Conservation (phyloP, 2,888 invertebrate species). For the Dermolepida albohirtum region DNA sequence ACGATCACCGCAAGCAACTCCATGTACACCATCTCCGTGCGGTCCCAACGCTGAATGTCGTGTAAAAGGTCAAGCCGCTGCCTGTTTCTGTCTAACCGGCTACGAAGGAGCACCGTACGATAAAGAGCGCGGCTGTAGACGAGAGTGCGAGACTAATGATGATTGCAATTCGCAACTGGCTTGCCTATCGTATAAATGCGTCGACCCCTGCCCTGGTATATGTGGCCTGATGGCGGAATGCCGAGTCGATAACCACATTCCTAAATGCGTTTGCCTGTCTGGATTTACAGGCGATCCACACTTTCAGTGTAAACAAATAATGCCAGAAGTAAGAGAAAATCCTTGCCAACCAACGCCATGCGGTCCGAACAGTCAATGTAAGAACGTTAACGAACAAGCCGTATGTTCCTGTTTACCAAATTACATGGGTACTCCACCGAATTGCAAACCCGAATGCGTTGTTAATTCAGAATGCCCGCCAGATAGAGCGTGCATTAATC, state of each 20-base stretch:
- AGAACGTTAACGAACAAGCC: conserved; percentile 80
- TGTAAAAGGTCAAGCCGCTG: conserved; percentile 85
- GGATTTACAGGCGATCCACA: conserved; percentile 87
- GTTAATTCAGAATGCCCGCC: conserved; percentile 88
- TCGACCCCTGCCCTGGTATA: conserved; percentile 86
- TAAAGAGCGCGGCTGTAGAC: conserved; percentile 73
- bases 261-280: conserved; percentile 79
- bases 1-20: conserved; percentile 75
- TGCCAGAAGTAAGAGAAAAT: conserved; percentile 67
- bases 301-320: conserved; percentile 76
- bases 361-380: conserved; percentile 88
- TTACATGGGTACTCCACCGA: conserved; percentile 82
- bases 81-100: conserved; percentile 83
- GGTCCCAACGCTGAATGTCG: conserved; percentile 88
- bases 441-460: conserved; percentile 86
- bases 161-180: conserved; percentile 80
- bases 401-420: conserved; percentile 87
- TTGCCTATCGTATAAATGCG: conserved; percentile 85
- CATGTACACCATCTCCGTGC: conserved; percentile 86
- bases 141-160: conserved; percentile 83
- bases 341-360: conserved; percentile 89
- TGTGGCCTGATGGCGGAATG: conserved; percentile 87
- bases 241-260: conserved; percentile 81
- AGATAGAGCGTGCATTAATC: conserved; percentile 86
- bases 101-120: conserved; percentile 88